These are phyloP conservation scores for Dorcus parallelipipedus DNA, from an alignment of 2,888 invertebrate species.

Conservation along the genomic window DNA sequence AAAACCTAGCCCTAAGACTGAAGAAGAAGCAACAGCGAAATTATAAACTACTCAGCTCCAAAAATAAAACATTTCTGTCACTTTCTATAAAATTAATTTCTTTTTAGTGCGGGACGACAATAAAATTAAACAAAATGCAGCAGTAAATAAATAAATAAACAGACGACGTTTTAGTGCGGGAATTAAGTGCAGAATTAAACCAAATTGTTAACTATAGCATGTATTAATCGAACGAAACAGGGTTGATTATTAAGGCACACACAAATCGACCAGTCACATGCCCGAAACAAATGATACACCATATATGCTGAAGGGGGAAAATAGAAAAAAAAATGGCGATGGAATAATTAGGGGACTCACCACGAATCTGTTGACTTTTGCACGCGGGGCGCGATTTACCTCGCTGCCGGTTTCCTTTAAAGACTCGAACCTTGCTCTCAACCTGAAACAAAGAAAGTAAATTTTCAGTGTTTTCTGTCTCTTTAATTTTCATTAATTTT, in stretches of 20 bases:
- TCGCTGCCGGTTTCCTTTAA: constrained; percentile 61
- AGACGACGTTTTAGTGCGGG: too few species aligned
- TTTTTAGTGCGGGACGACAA: not conserved
- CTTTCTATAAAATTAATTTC: not conserved
- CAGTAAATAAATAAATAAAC: too few species aligned
- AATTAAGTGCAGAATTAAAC: not conserved
- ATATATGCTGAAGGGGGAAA: not conserved
- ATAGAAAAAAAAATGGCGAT: not conserved
- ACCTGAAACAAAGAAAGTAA: constrained; percentile 50
- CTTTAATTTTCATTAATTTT: too few species aligned
- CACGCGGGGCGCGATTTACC: constrained; percentile 54
- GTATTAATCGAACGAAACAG: not conserved
- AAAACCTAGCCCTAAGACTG: not conserved
- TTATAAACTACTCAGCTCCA: too few species aligned
- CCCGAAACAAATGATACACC: not conserved
- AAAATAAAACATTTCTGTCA: not conserved
- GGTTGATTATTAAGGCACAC: not conserved
- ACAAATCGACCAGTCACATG: not conserved
- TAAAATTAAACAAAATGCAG: not conserved
- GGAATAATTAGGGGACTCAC: constrained; percentile 57
- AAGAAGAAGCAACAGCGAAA: not conserved
- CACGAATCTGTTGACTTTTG: constrained; percentile 89
- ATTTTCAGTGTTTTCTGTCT: too few species aligned
- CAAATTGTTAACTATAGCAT: constrained; percentile 1
- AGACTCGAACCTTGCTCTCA: constrained; percentile 85